A percentile compares a stretch with the other conserved stretches of the same genome.
Evolutionary conservation across 2,113 vertebrate species (phyloP).

Genomic region (Hystrix brachyura): DNA sequence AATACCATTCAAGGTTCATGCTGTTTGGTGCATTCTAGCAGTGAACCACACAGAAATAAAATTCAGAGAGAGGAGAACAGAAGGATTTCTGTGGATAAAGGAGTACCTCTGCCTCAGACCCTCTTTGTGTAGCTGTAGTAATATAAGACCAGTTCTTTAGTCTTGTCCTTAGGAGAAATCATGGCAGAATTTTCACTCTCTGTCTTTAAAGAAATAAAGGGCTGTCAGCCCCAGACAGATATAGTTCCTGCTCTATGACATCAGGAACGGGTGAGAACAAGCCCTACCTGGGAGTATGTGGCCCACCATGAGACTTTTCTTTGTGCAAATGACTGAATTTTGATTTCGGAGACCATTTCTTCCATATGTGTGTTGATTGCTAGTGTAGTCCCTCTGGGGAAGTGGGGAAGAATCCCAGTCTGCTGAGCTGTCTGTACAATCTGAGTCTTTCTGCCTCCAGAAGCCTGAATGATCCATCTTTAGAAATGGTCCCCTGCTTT

Average conservation of each 20-base stretch:
- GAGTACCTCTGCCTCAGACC: slow-evolving; percentile 55
- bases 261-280: slow-evolving; percentile 67
- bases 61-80: slow-evolving; percentile 50
- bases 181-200: slow-evolving; percentile 61
- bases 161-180: slow-evolving; percentile 61
- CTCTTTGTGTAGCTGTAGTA: not conserved
- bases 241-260: slow-evolving; percentile 1
- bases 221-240: slow-evolving; percentile 60
- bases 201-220: slow-evolving; percentile 82
- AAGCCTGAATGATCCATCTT: not conserved
- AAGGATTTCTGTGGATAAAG: slow-evolving; percentile 52
- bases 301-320: slow-evolving; percentile 66
- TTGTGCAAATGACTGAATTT: not conserved
- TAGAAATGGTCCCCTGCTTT: not conserved
- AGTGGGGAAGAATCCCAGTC: not conserved
- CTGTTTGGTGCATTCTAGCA: slow-evolving; percentile 71
- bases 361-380: not conserved
- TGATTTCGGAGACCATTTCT: not conserved
- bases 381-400: not conserved
- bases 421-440: not conserved
- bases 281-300: not conserved
- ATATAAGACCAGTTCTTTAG: slow-evolving; percentile 41
- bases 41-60: slow-evolving; percentile 66
- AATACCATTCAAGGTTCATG: slow-evolving; percentile 76
- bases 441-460: not conserved